These are phyloP conservation scores for Dipodomys merriami DNA, from an alignment of 2,113 vertebrate genomes.

Conservation along the genomic window DNA sequence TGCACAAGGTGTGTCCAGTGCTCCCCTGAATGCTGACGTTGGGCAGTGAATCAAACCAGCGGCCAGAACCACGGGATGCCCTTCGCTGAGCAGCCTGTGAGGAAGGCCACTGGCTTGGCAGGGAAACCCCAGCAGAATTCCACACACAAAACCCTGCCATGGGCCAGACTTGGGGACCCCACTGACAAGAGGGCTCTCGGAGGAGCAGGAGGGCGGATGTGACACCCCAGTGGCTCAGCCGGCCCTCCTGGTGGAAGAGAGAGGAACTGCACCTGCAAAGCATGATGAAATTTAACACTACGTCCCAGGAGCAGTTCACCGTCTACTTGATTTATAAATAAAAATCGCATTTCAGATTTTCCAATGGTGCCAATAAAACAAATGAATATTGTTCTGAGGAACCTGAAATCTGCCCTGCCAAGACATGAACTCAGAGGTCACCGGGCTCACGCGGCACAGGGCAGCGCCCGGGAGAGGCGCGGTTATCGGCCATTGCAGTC, in stretches of 20 bases:
- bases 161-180: accelerated
- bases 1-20: too few relatives aligned
- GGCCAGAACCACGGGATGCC: not conserved
- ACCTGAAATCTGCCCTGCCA: too few relatives aligned
- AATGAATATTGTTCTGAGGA: not conserved
- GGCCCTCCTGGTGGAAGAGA: too few relatives aligned
- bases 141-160: not conserved
- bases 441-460: too few relatives aligned
- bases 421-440: not conserved
- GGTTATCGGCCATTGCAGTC: too few relatives aligned
- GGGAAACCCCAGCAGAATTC: not conserved
- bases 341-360: not conserved
- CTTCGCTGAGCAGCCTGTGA: accelerated
- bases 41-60: too few relatives aligned
- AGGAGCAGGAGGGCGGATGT: too few relatives aligned
- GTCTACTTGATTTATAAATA: slow-evolving; percentile 29
- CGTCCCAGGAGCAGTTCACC: not conserved
- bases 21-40: too few relatives aligned
- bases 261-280: not conserved
- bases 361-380: not conserved
- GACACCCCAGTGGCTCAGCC: too few relatives aligned
- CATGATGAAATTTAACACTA: not conserved
- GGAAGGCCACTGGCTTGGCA: not conserved
- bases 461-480: too few relatives aligned
- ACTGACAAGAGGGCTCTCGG: too few relatives aligned